Conservation (phyloP, 2,113 vertebrate species). For the Lasiurus cinereus region DNA sequence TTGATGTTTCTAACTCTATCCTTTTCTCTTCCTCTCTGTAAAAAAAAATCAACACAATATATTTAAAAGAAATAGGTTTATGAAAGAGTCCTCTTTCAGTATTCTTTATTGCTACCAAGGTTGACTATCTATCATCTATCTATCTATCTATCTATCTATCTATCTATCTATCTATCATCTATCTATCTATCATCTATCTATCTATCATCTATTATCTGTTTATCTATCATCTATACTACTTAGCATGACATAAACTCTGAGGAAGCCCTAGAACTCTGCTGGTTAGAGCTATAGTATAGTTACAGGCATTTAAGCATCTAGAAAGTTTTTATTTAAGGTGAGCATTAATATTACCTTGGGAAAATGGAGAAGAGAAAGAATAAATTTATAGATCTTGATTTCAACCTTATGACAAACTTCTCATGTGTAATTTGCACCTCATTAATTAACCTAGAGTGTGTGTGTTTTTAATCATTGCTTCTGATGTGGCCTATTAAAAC, state of each 20-base stretch:
- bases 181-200: not conserved
- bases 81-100: not conserved
- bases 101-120: not conserved
- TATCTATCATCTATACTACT: not conserved
- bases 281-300: not conserved
- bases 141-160: not conserved
- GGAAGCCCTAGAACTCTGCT: not conserved
- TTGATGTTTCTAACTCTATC: too few species aligned
- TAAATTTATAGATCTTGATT: slow-evolving; percentile 58
- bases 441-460: slow-evolving; percentile 72
- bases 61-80: not conserved
- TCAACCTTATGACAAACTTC: slow-evolving; percentile 43
- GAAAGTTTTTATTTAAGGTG: not conserved
- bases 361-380: slow-evolving; percentile 37
- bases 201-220: not conserved
- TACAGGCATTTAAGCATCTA: not conserved
- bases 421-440: slow-evolving; percentile 71
- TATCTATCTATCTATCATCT: not conserved
- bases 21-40: too few species aligned
- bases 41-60: too few species aligned
- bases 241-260: not conserved
- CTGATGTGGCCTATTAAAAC: slow-evolving; percentile 64
- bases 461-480: slow-evolving; percentile 58
- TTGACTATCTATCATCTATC: too few species aligned
- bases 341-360: slow-evolving; percentile 56